phyloP scores from a whole-genome alignment of 2,113 vertebrate species.

The Porphyrio hochstetteri region DNA sequence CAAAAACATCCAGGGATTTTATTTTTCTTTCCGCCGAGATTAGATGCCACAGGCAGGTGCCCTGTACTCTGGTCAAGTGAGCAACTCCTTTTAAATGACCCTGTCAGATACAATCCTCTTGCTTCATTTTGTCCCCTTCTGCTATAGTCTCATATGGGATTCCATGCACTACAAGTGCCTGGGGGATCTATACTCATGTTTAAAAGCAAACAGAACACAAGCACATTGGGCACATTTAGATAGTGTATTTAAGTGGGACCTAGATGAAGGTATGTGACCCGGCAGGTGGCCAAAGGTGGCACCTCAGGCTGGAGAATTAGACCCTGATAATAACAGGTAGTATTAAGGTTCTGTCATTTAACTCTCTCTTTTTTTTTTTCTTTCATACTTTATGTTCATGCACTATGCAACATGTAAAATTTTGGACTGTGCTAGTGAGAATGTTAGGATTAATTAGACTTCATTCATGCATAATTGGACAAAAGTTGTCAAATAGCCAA shows the following conservation, averaged over 20 bases:
- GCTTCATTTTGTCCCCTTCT: slow-evolving; percentile 9
- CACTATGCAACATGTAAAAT: neutral
- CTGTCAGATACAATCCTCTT: neutral
- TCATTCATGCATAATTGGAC: neutral
- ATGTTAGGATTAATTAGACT: neutral
- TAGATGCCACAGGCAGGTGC: neutral
- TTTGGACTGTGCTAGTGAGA: neutral
- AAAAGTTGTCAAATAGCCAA: neutral
- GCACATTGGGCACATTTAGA: neutral
- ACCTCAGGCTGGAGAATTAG: neutral
- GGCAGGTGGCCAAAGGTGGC: neutral
- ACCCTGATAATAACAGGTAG: neutral
- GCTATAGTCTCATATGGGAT: neutral
- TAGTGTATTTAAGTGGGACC: neutral
- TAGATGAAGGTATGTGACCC: neutral
- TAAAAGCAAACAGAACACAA: slow-evolving; percentile 6
- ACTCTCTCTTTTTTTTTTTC: neutral
- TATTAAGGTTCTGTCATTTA: neutral
- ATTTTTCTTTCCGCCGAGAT: neutral
- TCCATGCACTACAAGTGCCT: neutral
- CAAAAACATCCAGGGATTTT: neutral
- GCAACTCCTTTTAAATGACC: neutral
- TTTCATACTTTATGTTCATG: neutral
- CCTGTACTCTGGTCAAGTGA: neutral
- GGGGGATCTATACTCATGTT: neutral